phyloP scores from a whole-genome alignment of 2,797 vertebrate genomes.

The Smutsia temminckii region DNA sequence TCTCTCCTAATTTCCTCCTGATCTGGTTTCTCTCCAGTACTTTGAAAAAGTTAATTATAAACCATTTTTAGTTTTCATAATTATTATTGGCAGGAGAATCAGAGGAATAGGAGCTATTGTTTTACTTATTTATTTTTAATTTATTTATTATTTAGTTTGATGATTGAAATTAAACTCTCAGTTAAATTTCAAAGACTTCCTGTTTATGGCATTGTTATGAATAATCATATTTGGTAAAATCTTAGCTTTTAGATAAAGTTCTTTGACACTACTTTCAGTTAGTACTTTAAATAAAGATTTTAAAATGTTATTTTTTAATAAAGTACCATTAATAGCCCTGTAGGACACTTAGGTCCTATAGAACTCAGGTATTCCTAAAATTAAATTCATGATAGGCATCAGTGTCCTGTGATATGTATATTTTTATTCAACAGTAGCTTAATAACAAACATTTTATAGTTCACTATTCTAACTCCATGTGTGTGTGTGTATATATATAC shows the following conservation, averaged over 20 bases:
- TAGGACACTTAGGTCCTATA: neutral
- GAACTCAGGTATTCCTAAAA: neutral
- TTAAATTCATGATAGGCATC: neutral
- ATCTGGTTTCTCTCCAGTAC: neutral
- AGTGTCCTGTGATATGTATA: accelerated
- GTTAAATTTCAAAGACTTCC: neutral
- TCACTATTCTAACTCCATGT: neutral
- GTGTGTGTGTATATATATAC: neutral
- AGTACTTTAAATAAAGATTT: neutral
- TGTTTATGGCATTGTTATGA: neutral
- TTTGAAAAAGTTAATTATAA: neutral
- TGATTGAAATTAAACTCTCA: neutral
- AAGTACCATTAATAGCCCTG: neutral
- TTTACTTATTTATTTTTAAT: neutral
- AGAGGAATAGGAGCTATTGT: neutral
- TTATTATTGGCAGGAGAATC: neutral
- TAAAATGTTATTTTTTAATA: neutral
- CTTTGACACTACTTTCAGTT: neutral
- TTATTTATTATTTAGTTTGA: neutral
- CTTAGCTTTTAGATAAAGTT: neutral
- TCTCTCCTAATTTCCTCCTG: neutral
- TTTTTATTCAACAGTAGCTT: neutral
- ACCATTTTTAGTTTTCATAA: neutral
- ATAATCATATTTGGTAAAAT: neutral
- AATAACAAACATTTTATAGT: too few relatives aligned